These are phyloP conservation scores for Orthonevra nobilis DNA, from an alignment of 2,888 invertebrate genomes.

Conservation along the genomic window DNA sequence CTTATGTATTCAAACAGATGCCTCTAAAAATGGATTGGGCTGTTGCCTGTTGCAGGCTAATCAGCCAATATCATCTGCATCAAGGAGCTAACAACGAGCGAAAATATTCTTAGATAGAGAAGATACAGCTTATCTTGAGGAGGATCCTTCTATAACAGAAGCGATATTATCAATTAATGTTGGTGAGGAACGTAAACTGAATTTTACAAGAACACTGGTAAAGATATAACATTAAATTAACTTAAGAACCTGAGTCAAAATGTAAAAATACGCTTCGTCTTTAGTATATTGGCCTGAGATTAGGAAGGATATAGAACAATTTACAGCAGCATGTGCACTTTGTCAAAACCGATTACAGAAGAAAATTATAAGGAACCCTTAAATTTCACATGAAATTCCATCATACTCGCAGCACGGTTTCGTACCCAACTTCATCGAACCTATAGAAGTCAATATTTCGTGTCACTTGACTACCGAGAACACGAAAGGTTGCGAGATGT, in stretches of 20 bases:
- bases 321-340: constrained; percentile 7
- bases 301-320: constrained; percentile 71
- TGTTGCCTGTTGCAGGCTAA: constrained; percentile 4
- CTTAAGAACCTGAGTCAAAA: constrained; percentile 52
- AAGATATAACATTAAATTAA: constrained; percentile 8
- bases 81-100: constrained; percentile 6
- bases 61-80: constrained; percentile 2
- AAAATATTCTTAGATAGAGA: constrained; percentile 18
- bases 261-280: constrained; percentile 70
- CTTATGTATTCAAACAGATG: constrained; percentile 10
- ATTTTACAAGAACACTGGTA: background rate
- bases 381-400: constrained; percentile 23
- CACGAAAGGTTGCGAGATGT: no score
- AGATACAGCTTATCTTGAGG: constrained; percentile 1
- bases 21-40: constrained; percentile 13
- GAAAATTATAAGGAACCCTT: constrained; percentile 11
- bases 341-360: constrained; percentile 4
- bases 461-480: no score
- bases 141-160: constrained; percentile 17
- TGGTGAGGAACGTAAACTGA: background rate
- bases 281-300: constrained; percentile 74
- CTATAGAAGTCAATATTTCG: no score
- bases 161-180: constrained; percentile 8
- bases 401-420: no score
- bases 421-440: no score